phyloP scores from a whole-genome alignment of 2,888 invertebrate genomes.

The Eudemis profundana region DNA sequence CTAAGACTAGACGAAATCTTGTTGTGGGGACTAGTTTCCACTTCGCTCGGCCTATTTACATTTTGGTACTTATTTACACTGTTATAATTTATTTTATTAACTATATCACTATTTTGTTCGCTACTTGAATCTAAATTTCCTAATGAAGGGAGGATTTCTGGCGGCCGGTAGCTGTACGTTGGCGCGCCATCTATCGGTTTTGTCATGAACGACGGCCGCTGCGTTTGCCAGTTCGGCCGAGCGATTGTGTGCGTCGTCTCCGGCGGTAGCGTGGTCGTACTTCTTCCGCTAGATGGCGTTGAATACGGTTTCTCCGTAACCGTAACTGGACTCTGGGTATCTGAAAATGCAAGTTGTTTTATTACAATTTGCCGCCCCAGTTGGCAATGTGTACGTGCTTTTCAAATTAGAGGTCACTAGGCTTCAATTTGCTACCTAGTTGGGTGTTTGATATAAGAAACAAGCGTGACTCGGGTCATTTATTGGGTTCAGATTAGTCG shows the following conservation, averaged over 20 bases:
- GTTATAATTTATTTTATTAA: slow-evolving; percentile 83
- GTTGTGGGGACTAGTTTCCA: slow-evolving; percentile 84
- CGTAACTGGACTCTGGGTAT: slow-evolving; percentile 63
- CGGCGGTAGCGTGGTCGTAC: slow-evolving; percentile 60
- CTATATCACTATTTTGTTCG: slow-evolving; percentile 85
- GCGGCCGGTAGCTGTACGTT: slow-evolving; percentile 76
- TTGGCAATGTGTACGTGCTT: slow-evolving; percentile 23
- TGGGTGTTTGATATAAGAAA: slow-evolving; percentile 26
- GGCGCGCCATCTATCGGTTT: slow-evolving; percentile 83
- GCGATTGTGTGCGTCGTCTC: slow-evolving; percentile 69
- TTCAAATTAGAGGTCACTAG: slow-evolving; percentile 39
- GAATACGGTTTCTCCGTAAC: slow-evolving; percentile 71
- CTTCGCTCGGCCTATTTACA: slow-evolving; percentile 81
- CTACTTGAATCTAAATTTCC: slow-evolving; percentile 79
- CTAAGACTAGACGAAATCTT: slow-evolving; percentile 86
- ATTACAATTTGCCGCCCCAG: slow-evolving; percentile 11
- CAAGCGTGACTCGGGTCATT: slow-evolving; percentile 33
- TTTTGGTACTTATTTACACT: slow-evolving; percentile 85
- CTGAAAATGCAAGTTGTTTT: slow-evolving; percentile 61
- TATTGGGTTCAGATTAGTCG: slow-evolving; percentile 11
- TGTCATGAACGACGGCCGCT: slow-evolving; percentile 81
- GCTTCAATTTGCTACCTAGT: slow-evolving; percentile 22
- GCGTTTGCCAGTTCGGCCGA: slow-evolving; percentile 74
- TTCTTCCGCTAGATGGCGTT: slow-evolving; percentile 72
- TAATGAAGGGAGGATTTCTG: slow-evolving; percentile 78